phyloP scores from a whole-genome alignment of 2,797 vertebrate genomes.

The Alectoris magna region DNA sequence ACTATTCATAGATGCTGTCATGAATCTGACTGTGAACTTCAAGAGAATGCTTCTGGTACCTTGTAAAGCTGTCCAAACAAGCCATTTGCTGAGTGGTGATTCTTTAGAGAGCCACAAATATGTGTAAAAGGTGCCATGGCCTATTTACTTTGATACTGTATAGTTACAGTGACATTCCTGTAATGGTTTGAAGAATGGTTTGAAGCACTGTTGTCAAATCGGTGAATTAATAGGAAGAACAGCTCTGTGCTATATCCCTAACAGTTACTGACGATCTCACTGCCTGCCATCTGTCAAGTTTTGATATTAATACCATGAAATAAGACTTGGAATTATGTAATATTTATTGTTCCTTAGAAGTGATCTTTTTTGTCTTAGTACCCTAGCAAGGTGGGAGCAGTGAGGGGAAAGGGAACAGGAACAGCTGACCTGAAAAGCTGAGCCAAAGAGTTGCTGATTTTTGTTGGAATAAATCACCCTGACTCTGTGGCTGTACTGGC shows the following conservation, averaged over 20 bases:
- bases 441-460: not conserved
- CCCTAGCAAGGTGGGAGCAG: not conserved
- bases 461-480: not conserved
- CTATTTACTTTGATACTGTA: not conserved
- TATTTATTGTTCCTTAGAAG: not conserved
- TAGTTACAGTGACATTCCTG: not conserved
- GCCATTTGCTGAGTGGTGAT: not conserved
- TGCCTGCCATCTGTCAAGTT: slow-evolving; percentile 1
- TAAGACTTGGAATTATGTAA: not conserved
- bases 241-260: not conserved
- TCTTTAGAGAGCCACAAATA: not conserved
- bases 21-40: not conserved
- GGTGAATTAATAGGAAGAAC: slow-evolving; percentile 23
- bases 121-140: not conserved
- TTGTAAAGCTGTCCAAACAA: not conserved
- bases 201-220: not conserved
- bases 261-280: not conserved
- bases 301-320: not conserved
- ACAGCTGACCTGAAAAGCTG: not conserved
- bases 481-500: not conserved
- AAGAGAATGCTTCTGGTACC: not conserved
- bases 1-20: not conserved
- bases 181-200: slow-evolving; percentile 14
- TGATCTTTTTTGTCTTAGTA: not conserved
- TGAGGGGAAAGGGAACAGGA: not conserved